phyloP scores from a whole-genome alignment of 2,888 invertebrate genomes.

The Phalera bucephala region DNA sequence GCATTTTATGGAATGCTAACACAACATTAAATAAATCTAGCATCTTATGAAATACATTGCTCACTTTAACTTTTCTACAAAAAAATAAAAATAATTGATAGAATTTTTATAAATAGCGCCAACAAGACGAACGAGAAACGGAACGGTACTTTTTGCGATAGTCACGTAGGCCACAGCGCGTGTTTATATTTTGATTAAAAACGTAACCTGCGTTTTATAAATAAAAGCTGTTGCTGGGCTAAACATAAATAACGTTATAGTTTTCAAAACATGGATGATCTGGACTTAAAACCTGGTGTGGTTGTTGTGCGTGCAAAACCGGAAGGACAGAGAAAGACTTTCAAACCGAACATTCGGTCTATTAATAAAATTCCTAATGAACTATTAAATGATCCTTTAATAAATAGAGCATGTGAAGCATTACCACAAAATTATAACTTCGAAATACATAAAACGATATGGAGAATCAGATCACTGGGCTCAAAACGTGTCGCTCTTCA shows the following conservation, averaged over 20 bases:
- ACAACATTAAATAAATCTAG: too few relatives aligned
- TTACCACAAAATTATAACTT: constrained; percentile 98
- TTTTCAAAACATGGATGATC: constrained; percentile 59
- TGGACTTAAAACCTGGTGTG: constrained; percentile 60
- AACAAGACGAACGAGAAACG: too few relatives aligned
- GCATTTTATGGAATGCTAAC: too few relatives aligned
- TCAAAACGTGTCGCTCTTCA: constrained; percentile 96
- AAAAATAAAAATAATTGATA: too few relatives aligned
- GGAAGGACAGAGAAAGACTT: constrained; percentile 87
- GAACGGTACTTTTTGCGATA: constrained; percentile 53
- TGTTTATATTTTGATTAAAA: constrained; percentile 57
- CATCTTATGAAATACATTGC: too few relatives aligned
- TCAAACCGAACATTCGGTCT: constrained; percentile 87
- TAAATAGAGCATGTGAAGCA: constrained; percentile 88
- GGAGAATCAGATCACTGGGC: constrained; percentile 94
- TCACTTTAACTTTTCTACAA: too few relatives aligned
- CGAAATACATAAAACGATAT: constrained; percentile 98
- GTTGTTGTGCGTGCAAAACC: constrained; percentile 91
- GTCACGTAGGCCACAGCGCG: constrained; percentile 77
- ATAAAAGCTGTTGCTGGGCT: neutral
- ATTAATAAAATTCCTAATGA: constrained; percentile 92
- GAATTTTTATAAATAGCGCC: too few relatives aligned
- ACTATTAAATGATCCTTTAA: constrained; percentile 87
- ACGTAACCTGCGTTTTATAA: constrained; percentile 39
- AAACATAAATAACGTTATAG: constrained; percentile 13